Percentiles rank a stretch among this genome's conserved stretches.
Evolutionary conservation across 2,797 vertebrate species (phyloP).

Genomic region (Poecilia picta): DNA sequence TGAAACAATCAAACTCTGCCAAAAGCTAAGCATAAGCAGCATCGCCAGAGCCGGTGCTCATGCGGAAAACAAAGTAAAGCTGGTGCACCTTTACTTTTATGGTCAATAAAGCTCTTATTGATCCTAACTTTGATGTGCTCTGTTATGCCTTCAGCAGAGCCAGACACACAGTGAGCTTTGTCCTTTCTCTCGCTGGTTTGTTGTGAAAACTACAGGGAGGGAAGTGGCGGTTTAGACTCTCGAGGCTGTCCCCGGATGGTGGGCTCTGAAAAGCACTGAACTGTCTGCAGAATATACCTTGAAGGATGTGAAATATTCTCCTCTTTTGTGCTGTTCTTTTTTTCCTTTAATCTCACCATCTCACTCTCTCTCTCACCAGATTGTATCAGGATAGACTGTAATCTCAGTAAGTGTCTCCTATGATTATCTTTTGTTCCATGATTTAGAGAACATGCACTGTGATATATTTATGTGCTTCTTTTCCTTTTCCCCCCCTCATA

Average conservation of each 20-base stretch:
- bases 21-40: conserved; percentile 14
- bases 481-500: conserved; percentile 34
- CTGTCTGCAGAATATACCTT: conserved; percentile 92
- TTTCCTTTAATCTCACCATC: conserved; percentile 87
- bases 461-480: conserved; percentile 47
- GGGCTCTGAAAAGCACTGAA: conserved; percentile 84
- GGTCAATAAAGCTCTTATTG: conserved; percentile 57
- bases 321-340: conserved; percentile 71
- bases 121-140: conserved; percentile 53
- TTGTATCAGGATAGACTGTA: conserved; percentile 99
- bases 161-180: conserved; percentile 56
- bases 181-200: conserved; percentile 50
- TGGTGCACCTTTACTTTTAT: conserved; percentile 58
- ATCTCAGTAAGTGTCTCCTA: conserved; percentile 94
- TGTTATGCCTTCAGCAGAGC: conserved; percentile 47
- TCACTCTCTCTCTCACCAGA: conserved; percentile 94
- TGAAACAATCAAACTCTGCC: conserved; percentile 41
- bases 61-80: conserved; percentile 40
- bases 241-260: conserved; percentile 92
- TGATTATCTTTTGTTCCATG: conserved; percentile 76
- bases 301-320: conserved; percentile 95
- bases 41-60: conserved; percentile 7
- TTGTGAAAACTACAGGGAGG: conserved; percentile 62
- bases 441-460: conserved; percentile 69
- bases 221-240: conserved; percentile 86